Base-by-base conservation (phyloP, 1,140 invertebrate genomes). In the Berghia stephanieae region DNA sequence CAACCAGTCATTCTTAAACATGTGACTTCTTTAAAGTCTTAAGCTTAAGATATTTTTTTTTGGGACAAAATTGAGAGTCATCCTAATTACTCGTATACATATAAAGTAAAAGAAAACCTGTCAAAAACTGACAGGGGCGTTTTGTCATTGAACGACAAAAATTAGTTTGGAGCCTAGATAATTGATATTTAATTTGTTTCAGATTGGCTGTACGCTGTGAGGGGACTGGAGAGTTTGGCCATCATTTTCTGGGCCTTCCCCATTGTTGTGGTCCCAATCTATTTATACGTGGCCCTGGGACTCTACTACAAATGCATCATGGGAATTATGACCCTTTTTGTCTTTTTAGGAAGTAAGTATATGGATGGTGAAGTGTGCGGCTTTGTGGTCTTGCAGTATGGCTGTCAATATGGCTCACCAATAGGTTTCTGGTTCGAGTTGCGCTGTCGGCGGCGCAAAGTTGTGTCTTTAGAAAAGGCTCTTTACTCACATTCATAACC, bases 221-320 rank as follows among this genome's bases (percentile, higher is more conserved):
- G 85, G 38, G 86, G 76, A 5, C 46, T 87, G 78, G 84, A 85
- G 77, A 79, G 80, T 40, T 40, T 84, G 71, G 81, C 81, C 36
- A 63, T 87, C 18, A 83, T 86, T 34, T 82, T 84, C 57, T 74
- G 85, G 60, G 75, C 82, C 38, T 42, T 86, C 0, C 86, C 86
- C 8, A 77, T 87, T 31, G 80, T 87, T 10, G 78, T 83, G 13
- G 24, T 87, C 16, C 86, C 86, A 13, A 82, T 87, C 16, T 87
- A 87, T 78, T 85, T 87, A 80, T 87, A 87, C 67, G 81, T 84
- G 18, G 84, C 85, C 31, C 79, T 84, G 31, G 86, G 86, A 21
- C 78, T 87, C 42, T 83, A 86, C 60, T 87, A 87, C 83, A 80
- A 78, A 42, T 84, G 82, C 43, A 77, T 83, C 71, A 79, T 87